These are phyloP conservation scores for Stichopus horrens DNA, from an alignment of 53 echinoderm and acorn worm genomes.

Conservation along the genomic window DNA sequence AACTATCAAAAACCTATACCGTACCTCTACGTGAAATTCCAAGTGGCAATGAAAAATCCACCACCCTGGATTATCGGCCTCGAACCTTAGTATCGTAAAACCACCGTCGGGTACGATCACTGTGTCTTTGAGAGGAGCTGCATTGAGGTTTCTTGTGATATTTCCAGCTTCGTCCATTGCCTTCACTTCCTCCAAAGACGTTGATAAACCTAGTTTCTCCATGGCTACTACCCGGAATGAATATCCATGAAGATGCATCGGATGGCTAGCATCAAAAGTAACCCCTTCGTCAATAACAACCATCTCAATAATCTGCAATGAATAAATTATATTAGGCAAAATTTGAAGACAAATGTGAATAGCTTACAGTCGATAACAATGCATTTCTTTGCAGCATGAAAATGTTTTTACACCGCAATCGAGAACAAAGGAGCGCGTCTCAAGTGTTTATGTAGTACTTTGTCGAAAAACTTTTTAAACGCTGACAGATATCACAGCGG, in stretches of 20 bases:
- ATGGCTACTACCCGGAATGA: conserved; percentile 73
- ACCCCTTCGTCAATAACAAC: conserved; percentile 83
- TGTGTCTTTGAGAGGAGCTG: conserved; percentile 63
- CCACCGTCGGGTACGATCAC: conserved; percentile 63
- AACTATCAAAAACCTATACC: no score
- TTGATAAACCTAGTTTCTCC: conserved; percentile 48
- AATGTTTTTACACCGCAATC: no score
- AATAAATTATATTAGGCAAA: not conserved
- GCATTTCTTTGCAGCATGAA: no score
- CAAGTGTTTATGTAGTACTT: no score
- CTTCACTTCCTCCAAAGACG: conserved; percentile 70
- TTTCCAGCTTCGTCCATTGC: conserved; percentile 67
- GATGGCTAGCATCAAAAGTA: conserved; percentile 68
- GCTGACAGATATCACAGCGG: no score
- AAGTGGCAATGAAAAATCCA: conserved; percentile 80
- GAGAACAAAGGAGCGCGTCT: no score
- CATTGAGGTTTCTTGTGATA: conserved; percentile 55
- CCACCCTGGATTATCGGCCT: conserved; percentile 80
- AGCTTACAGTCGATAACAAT: no score
- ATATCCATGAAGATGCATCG: conserved; percentile 89
- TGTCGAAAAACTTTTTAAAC: no score
- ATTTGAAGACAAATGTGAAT: no score
- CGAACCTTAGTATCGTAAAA: conserved; percentile 58
- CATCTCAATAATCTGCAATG: conserved; percentile 70
- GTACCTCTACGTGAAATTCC: conserved; percentile 49